Evolutionary conservation across 2,113 vertebrate genomes (phyloP).

Genomic region (Vidua chalybeata): DNA sequence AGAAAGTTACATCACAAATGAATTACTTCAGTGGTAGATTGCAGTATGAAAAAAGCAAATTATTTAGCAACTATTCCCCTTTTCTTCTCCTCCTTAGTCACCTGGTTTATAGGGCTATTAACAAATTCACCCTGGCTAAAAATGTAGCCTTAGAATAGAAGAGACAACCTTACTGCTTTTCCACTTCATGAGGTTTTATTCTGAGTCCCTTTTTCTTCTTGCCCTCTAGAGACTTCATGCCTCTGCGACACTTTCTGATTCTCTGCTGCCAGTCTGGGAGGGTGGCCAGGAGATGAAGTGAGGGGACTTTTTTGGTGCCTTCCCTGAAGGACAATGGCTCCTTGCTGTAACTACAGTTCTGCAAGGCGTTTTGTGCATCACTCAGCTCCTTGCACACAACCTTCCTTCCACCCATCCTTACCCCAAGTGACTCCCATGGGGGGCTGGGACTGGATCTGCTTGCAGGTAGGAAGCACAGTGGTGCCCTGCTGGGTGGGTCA

Average conservation of each 20-base stretch:
- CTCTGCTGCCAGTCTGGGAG: background rate
- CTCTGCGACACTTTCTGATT: background rate
- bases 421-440: fast-evolving
- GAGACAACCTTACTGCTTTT: background rate
- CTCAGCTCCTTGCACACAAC: background rate
- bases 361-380: background rate
- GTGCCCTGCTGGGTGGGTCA: background rate
- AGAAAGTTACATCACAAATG: background rate
- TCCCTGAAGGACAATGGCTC: background rate
- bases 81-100: background rate
- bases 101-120: background rate
- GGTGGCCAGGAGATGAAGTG: background rate
- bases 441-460: background rate
- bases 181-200: background rate
- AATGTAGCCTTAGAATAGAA: background rate
- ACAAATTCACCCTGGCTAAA: background rate
- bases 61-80: background rate
- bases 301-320: background rate
- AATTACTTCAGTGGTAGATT: background rate
- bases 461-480: background rate
- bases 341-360: background rate
- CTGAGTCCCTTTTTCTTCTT: background rate
- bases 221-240: background rate
- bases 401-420: background rate
- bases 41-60: background rate